Percentiles rank a stretch among this genome's conserved stretches.
phyloP scores from a whole-genome alignment of 2,113 vertebrate genomes.

The Sula dactylatra region DNA sequence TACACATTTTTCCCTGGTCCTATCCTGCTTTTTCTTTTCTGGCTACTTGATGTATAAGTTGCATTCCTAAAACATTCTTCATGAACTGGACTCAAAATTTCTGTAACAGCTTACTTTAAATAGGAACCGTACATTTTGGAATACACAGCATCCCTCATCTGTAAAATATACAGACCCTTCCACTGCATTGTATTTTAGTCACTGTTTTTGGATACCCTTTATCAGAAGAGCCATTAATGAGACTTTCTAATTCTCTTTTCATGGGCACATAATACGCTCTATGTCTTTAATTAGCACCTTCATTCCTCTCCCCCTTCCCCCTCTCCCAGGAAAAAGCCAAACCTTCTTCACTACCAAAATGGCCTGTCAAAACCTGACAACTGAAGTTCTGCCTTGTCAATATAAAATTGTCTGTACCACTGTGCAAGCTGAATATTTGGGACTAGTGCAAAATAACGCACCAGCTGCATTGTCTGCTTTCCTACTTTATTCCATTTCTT shows the following conservation, averaged over 20 bases:
- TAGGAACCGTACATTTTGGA: not conserved
- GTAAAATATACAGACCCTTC: not conserved
- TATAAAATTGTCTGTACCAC: constrained; percentile 55
- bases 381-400: constrained; percentile 65
- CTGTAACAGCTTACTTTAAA: not conserved
- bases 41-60: not conserved
- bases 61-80: not conserved
- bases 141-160: not conserved
- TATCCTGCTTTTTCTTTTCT: not conserved
- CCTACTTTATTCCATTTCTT: constrained; percentile 9
- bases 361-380: constrained; percentile 67
- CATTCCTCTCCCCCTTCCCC: constrained; percentile 39
- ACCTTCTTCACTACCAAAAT: constrained; percentile 62
- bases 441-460: constrained; percentile 58
- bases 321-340: constrained; percentile 59
- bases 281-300: constrained; percentile 69
- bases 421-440: constrained; percentile 46
- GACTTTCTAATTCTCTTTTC: not conserved
- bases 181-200: not conserved
- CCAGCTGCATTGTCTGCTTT: constrained; percentile 60
- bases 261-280: not conserved
- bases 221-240: not conserved
- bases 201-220: not conserved
- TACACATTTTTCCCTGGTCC: not conserved
- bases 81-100: not conserved